Evolutionary conservation across 2,797 vertebrate genomes (phyloP).

Genomic region (Rhadinocentrus ornatus): DNA sequence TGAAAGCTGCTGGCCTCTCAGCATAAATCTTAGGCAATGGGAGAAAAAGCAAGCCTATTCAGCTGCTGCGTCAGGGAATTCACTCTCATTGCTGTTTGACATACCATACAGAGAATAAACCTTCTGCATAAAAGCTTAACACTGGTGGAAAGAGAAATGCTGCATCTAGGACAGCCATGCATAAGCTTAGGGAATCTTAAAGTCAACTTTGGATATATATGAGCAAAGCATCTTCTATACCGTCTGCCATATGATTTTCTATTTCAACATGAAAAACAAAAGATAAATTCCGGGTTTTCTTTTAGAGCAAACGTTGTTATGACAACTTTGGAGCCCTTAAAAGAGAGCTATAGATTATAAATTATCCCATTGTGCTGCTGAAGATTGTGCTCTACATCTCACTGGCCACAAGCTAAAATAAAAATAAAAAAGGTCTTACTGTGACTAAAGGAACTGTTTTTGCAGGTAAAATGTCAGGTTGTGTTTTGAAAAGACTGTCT

Average conservation of each 20-base stretch:
- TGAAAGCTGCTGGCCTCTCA: background rate
- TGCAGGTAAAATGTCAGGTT: background rate
- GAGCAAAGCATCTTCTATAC: background rate
- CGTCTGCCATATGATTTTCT: background rate
- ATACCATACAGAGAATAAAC: background rate
- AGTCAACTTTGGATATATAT: background rate
- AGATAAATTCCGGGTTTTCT: background rate
- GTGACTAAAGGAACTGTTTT: background rate
- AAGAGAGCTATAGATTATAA: background rate
- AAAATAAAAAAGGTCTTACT: background rate
- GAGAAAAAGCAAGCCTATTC: background rate
- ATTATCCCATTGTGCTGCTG: background rate
- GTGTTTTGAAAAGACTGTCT: background rate
- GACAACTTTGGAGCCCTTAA: background rate
- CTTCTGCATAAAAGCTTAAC: background rate
- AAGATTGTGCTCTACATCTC: background rate
- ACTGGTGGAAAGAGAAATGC: background rate
- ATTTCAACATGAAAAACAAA: background rate
- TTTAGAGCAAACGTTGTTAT: background rate
- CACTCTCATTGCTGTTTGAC: slow-evolving; percentile 1
- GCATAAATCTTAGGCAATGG: background rate
- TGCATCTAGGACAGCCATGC: background rate
- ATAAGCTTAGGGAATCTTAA: background rate
- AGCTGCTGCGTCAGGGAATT: background rate
- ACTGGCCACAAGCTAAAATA: background rate